phyloP scores from a whole-genome alignment of 2,113 vertebrate genomes.

The Nasalis larvatus region DNA sequence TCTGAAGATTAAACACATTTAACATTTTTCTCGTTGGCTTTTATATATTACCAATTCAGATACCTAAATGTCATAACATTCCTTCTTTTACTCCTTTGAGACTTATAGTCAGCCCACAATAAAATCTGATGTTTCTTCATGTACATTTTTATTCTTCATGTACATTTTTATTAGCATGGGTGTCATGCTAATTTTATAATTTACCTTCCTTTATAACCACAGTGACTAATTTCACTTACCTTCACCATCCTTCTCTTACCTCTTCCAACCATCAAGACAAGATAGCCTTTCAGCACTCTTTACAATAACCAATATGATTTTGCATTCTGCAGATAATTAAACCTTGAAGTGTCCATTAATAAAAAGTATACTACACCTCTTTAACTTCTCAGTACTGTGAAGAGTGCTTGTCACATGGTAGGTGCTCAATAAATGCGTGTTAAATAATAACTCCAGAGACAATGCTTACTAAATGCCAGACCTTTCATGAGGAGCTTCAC shows the following conservation, averaged over 20 bases:
- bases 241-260: background rate
- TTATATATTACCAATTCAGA: background rate
- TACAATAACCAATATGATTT: background rate
- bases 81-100: constrained; percentile 4
- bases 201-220: background rate
- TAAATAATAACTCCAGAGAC: background rate
- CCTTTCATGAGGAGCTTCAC: background rate
- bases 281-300: background rate
- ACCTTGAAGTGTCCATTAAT: background rate
- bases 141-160: background rate
- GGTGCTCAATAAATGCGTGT: background rate
- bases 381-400: background rate
- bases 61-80: background rate
- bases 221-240: background rate
- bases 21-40: background rate
- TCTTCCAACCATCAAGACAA: background rate
- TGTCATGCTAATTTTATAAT: background rate
- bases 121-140: background rate
- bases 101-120: background rate
- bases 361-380: background rate
- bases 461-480: background rate
- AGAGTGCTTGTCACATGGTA: background rate
- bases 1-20: background rate
- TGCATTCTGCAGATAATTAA: background rate
- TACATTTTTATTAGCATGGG: background rate